Percentiles rank a stretch among this genome's conserved stretches.
phyloP scores from a whole-genome alignment of 2,888 invertebrate species.

The Sylvicola cinctus region DNA sequence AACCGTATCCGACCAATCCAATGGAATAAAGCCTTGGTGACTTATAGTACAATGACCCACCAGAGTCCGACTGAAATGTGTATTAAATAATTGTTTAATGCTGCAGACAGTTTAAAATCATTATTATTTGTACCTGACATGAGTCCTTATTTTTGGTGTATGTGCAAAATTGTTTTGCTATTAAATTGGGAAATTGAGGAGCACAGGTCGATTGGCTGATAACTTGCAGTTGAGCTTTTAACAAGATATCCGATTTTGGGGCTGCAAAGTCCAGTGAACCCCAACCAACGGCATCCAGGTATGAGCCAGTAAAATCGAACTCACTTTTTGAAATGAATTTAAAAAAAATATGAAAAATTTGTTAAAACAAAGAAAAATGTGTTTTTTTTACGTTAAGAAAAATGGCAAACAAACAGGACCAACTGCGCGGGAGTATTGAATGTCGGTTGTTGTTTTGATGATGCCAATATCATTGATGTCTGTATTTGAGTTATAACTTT shows the following conservation, averaged over 20 bases:
- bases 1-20: not conserved
- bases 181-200: not conserved
- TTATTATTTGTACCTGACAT: conserved; percentile 1
- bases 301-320: not conserved
- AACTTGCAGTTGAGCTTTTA: not conserved
- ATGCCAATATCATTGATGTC: not conserved
- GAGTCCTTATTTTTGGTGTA: not conserved
- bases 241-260: not conserved
- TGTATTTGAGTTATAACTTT: not conserved
- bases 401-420: not conserved
- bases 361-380: no score
- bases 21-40: not conserved
- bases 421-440: not conserved
- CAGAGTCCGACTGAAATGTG: not conserved
- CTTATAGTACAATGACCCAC: not conserved
- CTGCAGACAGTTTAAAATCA: not conserved
- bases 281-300: not conserved
- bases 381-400: not conserved
- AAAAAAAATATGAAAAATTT: no score
- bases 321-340: no score
- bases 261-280: not conserved
- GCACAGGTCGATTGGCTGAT: not conserved
- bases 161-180: not conserved
- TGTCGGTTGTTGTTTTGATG: not conserved
- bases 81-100: not conserved